Base-by-base conservation (phyloP, 2,797 vertebrate species). In the Sebastes jordani region DNA sequence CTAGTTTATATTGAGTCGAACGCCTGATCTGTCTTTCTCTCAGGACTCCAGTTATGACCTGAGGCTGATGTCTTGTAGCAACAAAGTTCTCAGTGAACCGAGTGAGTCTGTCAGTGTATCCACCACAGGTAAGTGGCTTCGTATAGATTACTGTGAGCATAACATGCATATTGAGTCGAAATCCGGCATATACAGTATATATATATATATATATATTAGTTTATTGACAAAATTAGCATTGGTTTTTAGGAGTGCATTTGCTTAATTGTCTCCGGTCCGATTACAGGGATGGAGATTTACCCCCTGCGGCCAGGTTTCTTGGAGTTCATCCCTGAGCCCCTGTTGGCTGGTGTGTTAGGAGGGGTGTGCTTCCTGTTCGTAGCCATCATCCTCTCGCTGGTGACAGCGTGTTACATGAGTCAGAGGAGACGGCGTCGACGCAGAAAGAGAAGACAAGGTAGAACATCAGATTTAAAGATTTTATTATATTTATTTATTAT, bases 41-140 rank as follows among this genome's bases (percentile, higher is more conserved):
- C 86, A 99, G 98, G 97, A 99, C 83, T 95, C 96, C 23, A 92
- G 88, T 77, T 99, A 99, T 1, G 97, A 99, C 86, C 95, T 99
- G 82, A 96, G 98, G 59, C 93, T 99, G 25, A 95, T 98, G 95
- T 97, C 98, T 76, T 93, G 96, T 27, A 96, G 96, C 20, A 95
- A 95, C 69, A 96, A 94, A 90, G 90, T 96, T 30, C 93, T 97
- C 91, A 98, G 98, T 54, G 95, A 96, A 6, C 98, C 98, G 42
- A 99, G 98, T 88, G 97, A 97, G 83, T 94, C 95, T 0, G 96
- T 99, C 86, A 97, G 95, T 27, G 82, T 99, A 79, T 99, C 97
- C 77, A 99, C 98, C 1, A 87, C 91, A 10, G 98, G 98, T 99
- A 60, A 91, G 94, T 76, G 22, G 23, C 59, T 77, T 65, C 61